Conservation (phyloP, 2,113 vertebrate species). For the Oreochromis tanganicae region DNA sequence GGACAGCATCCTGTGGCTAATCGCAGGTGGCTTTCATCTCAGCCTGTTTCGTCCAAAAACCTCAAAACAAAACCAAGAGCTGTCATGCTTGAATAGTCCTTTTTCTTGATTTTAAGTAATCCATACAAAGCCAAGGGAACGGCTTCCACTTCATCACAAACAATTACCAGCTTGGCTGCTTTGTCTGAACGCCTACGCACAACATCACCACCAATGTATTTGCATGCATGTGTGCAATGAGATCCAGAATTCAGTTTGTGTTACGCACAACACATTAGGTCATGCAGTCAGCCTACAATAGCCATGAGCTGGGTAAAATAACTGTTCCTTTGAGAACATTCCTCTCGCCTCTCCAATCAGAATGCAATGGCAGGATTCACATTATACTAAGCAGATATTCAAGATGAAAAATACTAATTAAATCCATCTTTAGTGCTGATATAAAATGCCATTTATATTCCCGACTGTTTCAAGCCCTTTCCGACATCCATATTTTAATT, state of each 20-base stretch:
- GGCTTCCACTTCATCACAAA: background rate
- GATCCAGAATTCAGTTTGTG: slow-evolving; percentile 4
- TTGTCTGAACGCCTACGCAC: background rate
- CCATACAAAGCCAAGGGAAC: background rate
- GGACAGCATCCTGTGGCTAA: slow-evolving; percentile 51
- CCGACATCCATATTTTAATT: background rate
- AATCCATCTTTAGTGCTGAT: slow-evolving; percentile 9
- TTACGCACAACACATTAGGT: slow-evolving; percentile 15
- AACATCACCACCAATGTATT: background rate
- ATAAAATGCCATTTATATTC: slow-evolving; percentile 16
- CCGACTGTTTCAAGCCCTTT: background rate
- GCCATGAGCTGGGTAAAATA: background rate
- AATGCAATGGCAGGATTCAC: slow-evolving; percentile 23
- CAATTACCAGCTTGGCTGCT: background rate
- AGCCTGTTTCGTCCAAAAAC: slow-evolving; percentile 27
- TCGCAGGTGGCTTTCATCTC: slow-evolving; percentile 57
- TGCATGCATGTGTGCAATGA: background rate
- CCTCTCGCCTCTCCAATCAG: slow-evolving; percentile 5
- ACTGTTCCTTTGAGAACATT: background rate
- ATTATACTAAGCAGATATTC: slow-evolving; percentile 9
- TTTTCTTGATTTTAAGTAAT: background rate
- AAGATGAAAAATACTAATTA: background rate
- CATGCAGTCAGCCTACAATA: background rate
- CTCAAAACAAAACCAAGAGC: slow-evolving; percentile 13
- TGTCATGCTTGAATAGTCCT: background rate